Conservation (phyloP, 2,888 invertebrate species). For the Patella caerulea region DNA sequence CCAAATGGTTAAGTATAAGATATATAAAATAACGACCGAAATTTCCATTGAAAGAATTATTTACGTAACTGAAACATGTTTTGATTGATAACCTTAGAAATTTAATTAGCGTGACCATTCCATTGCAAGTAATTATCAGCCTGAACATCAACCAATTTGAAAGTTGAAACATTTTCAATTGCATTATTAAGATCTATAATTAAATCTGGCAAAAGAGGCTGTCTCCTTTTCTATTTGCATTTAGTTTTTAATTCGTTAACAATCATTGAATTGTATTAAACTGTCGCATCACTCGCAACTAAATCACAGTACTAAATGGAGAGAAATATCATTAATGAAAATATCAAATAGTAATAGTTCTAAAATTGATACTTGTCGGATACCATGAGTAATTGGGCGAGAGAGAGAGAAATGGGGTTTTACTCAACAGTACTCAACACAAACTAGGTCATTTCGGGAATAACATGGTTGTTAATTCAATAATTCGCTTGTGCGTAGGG, state of each 20-base stretch:
- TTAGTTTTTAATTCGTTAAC: background rate
- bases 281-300: background rate
- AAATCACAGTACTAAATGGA: background rate
- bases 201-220: background rate
- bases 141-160: background rate
- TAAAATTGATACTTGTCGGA: background rate
- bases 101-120: background rate
- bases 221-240: background rate
- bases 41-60: too few species aligned
- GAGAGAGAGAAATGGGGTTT: too few species aligned
- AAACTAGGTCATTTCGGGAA: too few species aligned
- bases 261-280: conserved; percentile 1
- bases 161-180: background rate
- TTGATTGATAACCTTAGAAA: too few species aligned
- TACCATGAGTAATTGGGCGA: background rate
- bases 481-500: too few species aligned
- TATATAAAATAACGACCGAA: too few species aligned
- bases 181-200: background rate
- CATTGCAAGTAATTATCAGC: background rate
- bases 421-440: too few species aligned
- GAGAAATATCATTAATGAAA: background rate
- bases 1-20: too few species aligned
- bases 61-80: too few species aligned
- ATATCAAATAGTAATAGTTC: background rate
- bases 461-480: too few species aligned